Evolutionary conservation across 2,888 invertebrate genomes (phyloP).

Genomic region (Slavum lentiscoides): DNA sequence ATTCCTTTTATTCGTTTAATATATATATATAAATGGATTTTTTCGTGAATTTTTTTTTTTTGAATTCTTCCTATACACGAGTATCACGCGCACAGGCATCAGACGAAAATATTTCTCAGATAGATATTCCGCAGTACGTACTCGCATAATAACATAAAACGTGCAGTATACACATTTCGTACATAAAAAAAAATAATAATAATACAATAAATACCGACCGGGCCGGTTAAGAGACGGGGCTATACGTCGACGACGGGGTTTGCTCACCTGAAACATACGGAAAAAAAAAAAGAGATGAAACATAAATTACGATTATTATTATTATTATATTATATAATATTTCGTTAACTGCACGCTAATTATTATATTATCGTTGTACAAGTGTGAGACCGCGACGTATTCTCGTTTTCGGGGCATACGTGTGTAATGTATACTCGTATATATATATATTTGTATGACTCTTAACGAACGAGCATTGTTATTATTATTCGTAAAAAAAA

Average conservation of each 20-base stretch:
- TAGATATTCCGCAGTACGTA: too few relatives aligned
- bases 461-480: slow-evolving; percentile 48
- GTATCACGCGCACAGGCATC: too few relatives aligned
- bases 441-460: background rate
- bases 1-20: too few relatives aligned
- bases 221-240: too few relatives aligned
- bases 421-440: too few relatives aligned
- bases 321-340: slow-evolving; percentile 8
- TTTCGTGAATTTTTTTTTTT: too few relatives aligned
- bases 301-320: slow-evolving; percentile 14
- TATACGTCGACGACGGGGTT: slow-evolving; percentile 3
- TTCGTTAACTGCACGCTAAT: slow-evolving; percentile 19
- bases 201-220: slow-evolving; percentile 13
- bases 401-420: background rate
- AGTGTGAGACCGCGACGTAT: background rate
- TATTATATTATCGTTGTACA: background rate
- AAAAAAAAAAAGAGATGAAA: background rate
- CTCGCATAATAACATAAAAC: too few relatives aligned
- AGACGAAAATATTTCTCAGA: too few relatives aligned
- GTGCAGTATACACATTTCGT: too few relatives aligned
- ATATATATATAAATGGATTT: too few relatives aligned
- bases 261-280: slow-evolving; percentile 38
- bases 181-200: background rate
- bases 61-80: too few relatives aligned
- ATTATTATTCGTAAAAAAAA: slow-evolving; percentile 37